Evolutionary conservation across 2,797 vertebrate genomes (phyloP).

Genomic region (Novumbra hubbsi): DNA sequence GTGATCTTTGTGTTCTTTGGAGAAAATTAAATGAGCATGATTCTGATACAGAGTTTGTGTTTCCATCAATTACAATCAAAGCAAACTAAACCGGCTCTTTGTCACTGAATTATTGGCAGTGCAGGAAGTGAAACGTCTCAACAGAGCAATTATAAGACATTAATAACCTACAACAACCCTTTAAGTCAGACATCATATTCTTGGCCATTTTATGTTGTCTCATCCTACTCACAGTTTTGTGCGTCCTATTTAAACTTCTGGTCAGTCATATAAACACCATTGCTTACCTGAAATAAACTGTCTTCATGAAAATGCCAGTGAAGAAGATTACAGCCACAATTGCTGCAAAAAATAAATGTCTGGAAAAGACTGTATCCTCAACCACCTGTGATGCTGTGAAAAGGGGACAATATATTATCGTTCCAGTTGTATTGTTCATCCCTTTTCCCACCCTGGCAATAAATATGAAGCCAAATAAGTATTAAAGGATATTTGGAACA

Average conservation of each 20-base stretch:
- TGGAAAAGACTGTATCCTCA: too few relatives aligned
- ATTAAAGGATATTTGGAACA: rapidly evolving
- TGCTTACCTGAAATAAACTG: conserved; percentile 6
- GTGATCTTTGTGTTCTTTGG: too few relatives aligned
- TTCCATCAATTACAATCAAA: too few relatives aligned
- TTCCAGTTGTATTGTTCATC: not conserved
- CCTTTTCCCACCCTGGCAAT: not conserved
- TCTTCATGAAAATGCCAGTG: not conserved
- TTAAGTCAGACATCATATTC: not conserved
- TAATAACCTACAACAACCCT: not conserved
- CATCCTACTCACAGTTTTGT: not conserved
- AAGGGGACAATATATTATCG: not conserved
- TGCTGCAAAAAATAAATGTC: too few relatives aligned
- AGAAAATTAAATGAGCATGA: too few relatives aligned
- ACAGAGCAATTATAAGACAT: not conserved
- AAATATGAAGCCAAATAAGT: not conserved
- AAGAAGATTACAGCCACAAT: not conserved
- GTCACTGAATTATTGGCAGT: not conserved
- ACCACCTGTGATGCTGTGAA: not conserved
- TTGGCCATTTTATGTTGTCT: not conserved
- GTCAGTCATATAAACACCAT: not conserved
- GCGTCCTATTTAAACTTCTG: not conserved
- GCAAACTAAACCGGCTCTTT: too few relatives aligned
- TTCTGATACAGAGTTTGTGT: too few relatives aligned
- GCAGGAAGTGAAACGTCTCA: not conserved